Base-by-base conservation (phyloP, 35 echinoderm and acorn worm species). In the Eucidaris tribuloides region DNA sequence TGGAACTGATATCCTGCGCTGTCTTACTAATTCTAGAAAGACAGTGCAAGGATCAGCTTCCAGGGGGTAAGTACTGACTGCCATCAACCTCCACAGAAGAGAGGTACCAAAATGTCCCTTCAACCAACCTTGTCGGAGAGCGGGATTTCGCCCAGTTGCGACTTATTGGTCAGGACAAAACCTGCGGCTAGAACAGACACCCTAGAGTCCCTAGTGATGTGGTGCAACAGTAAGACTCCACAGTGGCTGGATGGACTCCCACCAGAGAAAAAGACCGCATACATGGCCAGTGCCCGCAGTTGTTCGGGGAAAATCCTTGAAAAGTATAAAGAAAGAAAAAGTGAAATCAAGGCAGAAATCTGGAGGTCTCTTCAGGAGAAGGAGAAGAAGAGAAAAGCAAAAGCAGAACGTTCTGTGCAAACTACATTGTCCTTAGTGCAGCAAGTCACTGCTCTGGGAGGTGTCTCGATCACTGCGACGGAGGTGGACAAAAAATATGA, bases 1-100 rank as follows among this genome's bases (percentile, higher is more conserved):
- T 93, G 40, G 91, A 93, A 57, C 37, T 93, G 34, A 43, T 84
- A 2, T 71, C 62, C 20, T 68, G 62, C 57, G 80, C 84, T 50
- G 83, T 93, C 37, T 44, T 93, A 30, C 45, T 82, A 17, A 79
- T 88, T 3, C 37, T 93, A 1, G 79, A 88, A 5, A 38, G 79
- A 0, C 91, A 88, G 52, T 88, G 86, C 54, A 57, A 82, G 54
- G 84, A 93, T 45, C 84, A 93, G 64, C 79, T 93, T 15, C 91
- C 91, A 58, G 91, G 84, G 42, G 91, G 90, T 3, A 82, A 29
- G 14, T 88, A 93, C 79, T 92, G 76, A 35, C 19, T 71, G 25
- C 58, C 79, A 43, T 9, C 23, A 42, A 20, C 65, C 20, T 76
- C 17, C 2, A 50, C 76, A 22, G n/a, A 81, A 50, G 28, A 58